Conservation (phyloP, 2,797 vertebrate species). For the Botia kubotai region DNA sequence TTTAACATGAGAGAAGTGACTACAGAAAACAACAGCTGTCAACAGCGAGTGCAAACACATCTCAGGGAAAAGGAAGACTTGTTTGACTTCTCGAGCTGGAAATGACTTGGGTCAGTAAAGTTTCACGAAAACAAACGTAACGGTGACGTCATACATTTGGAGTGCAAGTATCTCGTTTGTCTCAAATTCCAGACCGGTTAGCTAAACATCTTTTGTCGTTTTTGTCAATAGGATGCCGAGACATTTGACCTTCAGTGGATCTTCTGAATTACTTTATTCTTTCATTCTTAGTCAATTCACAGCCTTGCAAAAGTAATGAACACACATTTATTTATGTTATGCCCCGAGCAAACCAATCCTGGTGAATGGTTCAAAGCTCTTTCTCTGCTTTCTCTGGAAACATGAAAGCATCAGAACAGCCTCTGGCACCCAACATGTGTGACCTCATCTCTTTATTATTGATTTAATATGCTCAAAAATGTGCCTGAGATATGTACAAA, state of each 20-base stretch:
- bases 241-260: slow-evolving; percentile 52
- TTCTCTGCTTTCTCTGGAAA: slow-evolving; percentile 7
- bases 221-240: slow-evolving; percentile 60
- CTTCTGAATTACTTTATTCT: slow-evolving; percentile 39
- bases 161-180: slow-evolving; percentile 68
- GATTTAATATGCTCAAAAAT: slow-evolving; percentile 61
- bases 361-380: slow-evolving; percentile 26
- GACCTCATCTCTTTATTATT: slow-evolving; percentile 61
- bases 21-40: slow-evolving; percentile 32
- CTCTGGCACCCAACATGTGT: slow-evolving; percentile 49
- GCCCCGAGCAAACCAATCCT: slow-evolving; percentile 21
- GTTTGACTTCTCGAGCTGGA: slow-evolving; percentile 46
- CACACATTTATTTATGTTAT: slow-evolving; percentile 14
- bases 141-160: slow-evolving; percentile 66
- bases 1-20: slow-evolving; percentile 13
- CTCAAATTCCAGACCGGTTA: slow-evolving; percentile 69
- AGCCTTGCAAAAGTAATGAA: slow-evolving; percentile 49
- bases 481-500: slow-evolving; percentile 48
- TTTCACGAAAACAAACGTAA: slow-evolving; percentile 48
- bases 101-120: slow-evolving; percentile 45
- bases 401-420: slow-evolving; percentile 33
- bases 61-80: slow-evolving; percentile 9
- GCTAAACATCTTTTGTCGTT: slow-evolving; percentile 62
- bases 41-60: slow-evolving; percentile 49
- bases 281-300: neutral